Base-by-base conservation (phyloP, 2,797 vertebrate genomes). In the Phoxinus dragarum region DNA sequence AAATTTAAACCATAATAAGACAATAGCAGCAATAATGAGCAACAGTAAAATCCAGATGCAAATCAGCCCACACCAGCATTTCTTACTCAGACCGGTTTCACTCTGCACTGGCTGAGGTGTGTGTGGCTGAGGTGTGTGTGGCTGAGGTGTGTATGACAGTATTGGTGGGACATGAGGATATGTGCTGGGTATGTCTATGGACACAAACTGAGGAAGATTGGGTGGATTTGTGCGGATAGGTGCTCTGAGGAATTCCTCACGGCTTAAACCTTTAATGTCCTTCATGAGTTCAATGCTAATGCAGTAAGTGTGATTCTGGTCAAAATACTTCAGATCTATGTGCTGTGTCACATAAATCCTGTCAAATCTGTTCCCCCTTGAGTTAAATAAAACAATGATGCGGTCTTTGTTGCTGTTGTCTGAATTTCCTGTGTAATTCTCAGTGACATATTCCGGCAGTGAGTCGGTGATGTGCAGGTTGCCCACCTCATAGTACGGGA, bases 341-440 rank as follows among this genome's bases (percentile, higher is more conserved):
- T 69, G 67, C 67, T 80, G 3, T 1, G 87, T 88, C 56, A 90
- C 81, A 59, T 84, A 90, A 56, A 89, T 71, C 1, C 27, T 44
- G 11, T 34, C 11, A 17, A 86, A 64, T 1, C 4, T 21, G 6
- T 19, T 11, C 44, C 21, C 3, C 5, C 36, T 10, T 3, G 83
- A n/a, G 17, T 67, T 42, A 5, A 89, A 40, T 1, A 5, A 56
- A 74, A 87, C 49, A 19, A 88, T 87, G 40, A 90, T 82, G 9
- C 84, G 82, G 38, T 86, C 88, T 9, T 2, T 84, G 34, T 88
- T 90, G 27, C 81, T 78, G 17, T 42, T 0, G 2, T 61, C 74
- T n/a, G 2, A 10, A 14, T 0, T 0, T n/a, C 66, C 1, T 0
- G n/a, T 47, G 14, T 86, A 34, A 0, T 66, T 7, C 34, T 36